Evolutionary conservation across 2,113 vertebrate genomes (phyloP), one percentile per base, ranked within the genome.

Genomic region (Perognathus longimembris): DNA sequence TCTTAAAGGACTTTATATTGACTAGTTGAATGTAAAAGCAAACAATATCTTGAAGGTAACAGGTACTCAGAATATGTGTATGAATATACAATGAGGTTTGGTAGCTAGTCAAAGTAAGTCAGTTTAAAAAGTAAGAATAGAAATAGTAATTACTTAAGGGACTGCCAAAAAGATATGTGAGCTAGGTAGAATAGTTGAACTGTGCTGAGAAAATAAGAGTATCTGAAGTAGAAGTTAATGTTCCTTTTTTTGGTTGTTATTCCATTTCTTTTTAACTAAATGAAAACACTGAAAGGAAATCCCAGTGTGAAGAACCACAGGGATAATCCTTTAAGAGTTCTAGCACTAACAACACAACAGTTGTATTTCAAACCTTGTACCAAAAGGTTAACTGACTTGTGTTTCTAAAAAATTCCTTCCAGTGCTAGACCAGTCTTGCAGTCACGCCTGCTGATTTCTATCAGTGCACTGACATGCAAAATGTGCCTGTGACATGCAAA

Each of bases 1-100:
- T 38, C 54, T 76, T 89, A 59, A 93, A 90, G 77, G 30, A 45
- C 64, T 92, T 96, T 88, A 73, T 40, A 88, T 87, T 89, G 73
- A 92, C 61, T 10, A 92, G 32, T 22, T 94, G 76, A 93, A 69
- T 71, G 24, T 81, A 94, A 94, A 96, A 88, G 42, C 61, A 67
- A 77, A 28, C 20, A 86, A 64, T 42, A 79, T 20, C 61, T 82
- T 89, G 67, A 83, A 71, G 82, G 18, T 84, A 70, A 79, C 12
- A 90, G 69, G 59, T 79, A 22, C 21, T 90, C 61, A 85, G 92
- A 88, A 36, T 71, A 63, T 80, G 71, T 88, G 30, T 69, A 40
- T 34, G 40, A 76, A 82, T 59, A 83, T 22, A 84, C 24, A 81
- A 22, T 40, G 42, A 89, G 32, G 57, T 85, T 70, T 85, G 70